Conservation (phyloP, 2,888 invertebrate species). For the Stenichneumon culpator region DNA sequence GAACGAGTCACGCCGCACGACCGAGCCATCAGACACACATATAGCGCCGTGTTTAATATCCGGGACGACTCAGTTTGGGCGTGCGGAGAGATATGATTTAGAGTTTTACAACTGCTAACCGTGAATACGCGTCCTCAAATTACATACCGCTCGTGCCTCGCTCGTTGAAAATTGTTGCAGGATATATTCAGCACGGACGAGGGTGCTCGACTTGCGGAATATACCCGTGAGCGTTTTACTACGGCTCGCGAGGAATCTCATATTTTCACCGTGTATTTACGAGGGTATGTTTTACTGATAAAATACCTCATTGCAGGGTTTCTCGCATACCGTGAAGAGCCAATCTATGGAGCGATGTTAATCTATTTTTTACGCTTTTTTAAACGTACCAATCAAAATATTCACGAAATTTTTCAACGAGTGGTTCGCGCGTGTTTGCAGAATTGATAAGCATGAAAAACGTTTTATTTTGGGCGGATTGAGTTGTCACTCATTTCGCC, state of each 20-base stretch:
- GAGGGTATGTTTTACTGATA: constrained; percentile 29
- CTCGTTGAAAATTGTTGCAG: constrained; percentile 54
- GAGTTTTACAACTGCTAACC: constrained; percentile 66
- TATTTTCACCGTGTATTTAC: constrained; percentile 28
- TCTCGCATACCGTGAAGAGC: constrained; percentile 6
- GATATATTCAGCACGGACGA: constrained; percentile 29
- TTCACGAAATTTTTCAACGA: not conserved
- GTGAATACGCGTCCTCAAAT: constrained; percentile 60
- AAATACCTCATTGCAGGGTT: constrained; percentile 14
- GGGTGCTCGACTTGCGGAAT: constrained; percentile 43
- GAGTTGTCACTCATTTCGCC: not conserved
- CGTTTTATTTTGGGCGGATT: no score
- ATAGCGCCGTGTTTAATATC: constrained; percentile 44
- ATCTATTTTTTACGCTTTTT: constrained; percentile 11
- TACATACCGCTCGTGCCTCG: constrained; percentile 59
- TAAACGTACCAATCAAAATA: not conserved
- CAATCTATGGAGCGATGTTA: constrained; percentile 1
- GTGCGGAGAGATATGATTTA: constrained; percentile 66
- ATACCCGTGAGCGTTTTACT: constrained; percentile 51
- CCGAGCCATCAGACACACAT: constrained; percentile 17
- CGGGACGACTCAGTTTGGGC: constrained; percentile 50
- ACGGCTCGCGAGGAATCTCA: constrained; percentile 19
- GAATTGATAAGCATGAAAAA: not conserved
- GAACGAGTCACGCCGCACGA: constrained; percentile 4
- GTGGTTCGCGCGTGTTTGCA: not conserved